Base-by-base conservation (phyloP, 2,113 vertebrate species). In the Isichthys henryi region DNA sequence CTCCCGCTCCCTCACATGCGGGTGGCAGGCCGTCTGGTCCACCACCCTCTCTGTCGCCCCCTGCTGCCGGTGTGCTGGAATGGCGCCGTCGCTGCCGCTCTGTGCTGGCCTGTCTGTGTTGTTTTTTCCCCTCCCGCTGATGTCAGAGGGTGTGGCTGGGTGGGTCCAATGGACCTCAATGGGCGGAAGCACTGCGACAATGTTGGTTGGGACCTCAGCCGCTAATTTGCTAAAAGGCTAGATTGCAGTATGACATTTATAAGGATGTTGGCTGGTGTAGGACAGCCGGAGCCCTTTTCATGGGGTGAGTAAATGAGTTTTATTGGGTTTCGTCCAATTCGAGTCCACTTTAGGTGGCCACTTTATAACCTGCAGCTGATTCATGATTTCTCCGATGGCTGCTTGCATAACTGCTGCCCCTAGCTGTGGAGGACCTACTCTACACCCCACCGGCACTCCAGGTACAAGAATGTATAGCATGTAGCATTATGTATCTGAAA, bases 341-440 rank as follows among this genome's bases (percentile, higher is more conserved):
- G 35, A 39, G 74, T 80, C 74, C 74, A 43, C 15, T 43, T 19
- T 80, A 80, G 74, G 5, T 43, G 74, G 74, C 1, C 35, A 80
- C 93, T 98, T 21, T 97, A 97, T 92, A 97, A 98, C 93, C 93
- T 98, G 48, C 97, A 97, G 93, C 95, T 98, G 58, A 96, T 98
- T 88, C 95, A 93, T n/a, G 97, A 98, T 48, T 98, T 98, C 93
- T 97, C 96, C 52, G 95, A 97, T 84, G 96, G 96, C 88, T 97
- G 95, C 92, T 93, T 98, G 62, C 96, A 96, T 74, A 94, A 95
- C 5, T 97, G 96, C 94, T 98, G 97, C 92, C 96, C 7, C 94
- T 98, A 50, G 92, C 95, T 48, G 91, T 98, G 11, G 97, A 98
- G 92, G 97, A 98, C 92, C 91, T 98, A 92, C 93, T 97, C 0